Base-by-base conservation (phyloP, 2,797 vertebrate genomes). In the Sandelia bainsii region DNA sequence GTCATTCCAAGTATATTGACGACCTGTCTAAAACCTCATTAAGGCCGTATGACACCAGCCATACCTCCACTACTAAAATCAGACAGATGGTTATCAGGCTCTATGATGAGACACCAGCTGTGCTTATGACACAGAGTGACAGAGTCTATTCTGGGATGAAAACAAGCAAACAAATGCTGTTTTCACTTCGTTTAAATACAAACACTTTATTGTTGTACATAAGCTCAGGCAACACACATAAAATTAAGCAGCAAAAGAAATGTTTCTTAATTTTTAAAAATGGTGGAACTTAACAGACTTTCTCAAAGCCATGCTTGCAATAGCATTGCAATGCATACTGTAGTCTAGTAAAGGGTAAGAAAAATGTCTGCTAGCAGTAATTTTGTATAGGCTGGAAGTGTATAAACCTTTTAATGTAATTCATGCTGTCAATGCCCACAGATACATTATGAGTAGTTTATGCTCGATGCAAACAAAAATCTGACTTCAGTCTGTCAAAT, bases 21-120 rank as follows among this genome's bases (percentile, higher is more conserved):
- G 80, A 87, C 87, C 71, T 87, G 86, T 91, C 86, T 89, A 66
- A 87, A 91, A 85, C 73, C 91, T 92, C 76, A 91, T 92, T 92
- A 93, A 87, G 77, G 80, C 81, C 82, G 91, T 83, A 91, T 86
- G 68, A 91, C 87, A 89, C 80, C 25, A 86, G 72, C 76, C 82
- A 67, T 88, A 87, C 83, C 85, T 82, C 82, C 63, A 66, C 51
- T 40, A 79, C 83, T 90, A 81, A 92, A 89, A 77, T 73, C 85
- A 79, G 81, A 88, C 90, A 92, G 89, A 90, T 91, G 87, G 88
- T 82, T 88, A 86, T 89, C 80, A 90, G 69, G 76, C 83, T 81
- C 81, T 76, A 84, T 89, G 88, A 90, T 91, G 88, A 91, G 81
- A 80, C 74, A 62, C 78, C 90, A 90, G 90, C 88, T 93, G 89